Base-by-base conservation (phyloP, 1,140 invertebrate genomes). In the Apis laboriosa region DNA sequence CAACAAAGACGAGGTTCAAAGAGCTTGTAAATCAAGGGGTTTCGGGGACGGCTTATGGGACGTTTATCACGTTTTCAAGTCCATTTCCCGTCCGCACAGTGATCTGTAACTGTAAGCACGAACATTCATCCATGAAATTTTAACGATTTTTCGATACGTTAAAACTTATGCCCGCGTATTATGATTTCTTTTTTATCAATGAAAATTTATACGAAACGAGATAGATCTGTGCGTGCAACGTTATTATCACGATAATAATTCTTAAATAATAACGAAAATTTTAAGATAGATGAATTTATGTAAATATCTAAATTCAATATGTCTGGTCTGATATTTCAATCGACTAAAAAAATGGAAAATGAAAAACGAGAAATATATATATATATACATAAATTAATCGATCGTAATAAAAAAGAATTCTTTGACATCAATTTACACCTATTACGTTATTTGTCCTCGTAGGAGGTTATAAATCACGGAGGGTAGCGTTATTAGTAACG, bases 41-140 rank as follows among this genome's bases (percentile, higher is more conserved):
- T 63, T 58, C 70, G 43, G 49, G 9, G 19, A 55, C 19, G 51
- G 51, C 43, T 68, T 43, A 49, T 21, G 9, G 56, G 19, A 64
- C 58, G 28, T 63, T 80, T 80, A 80, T 80, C 58, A 72, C 49
- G 77, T 63, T 80, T 43, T 63, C 63, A 43, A 63, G 70, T 63
- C 58, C 58, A 80, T 79, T 79, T 72, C 43, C 56, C 72, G 56
- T 72, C 56, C 19, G 9, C 49, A 8, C 19, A 55, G 55, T 60
- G 67, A 71, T 79, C 77, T 71, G 68, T 21, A 79, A 72, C 68
- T 61, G 51, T 34, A 34, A 55, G 49, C 68, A 53, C n/a, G 15
- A 53, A 21, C 67, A 72, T 72, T 79, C 34, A 63, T 58, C n/a
- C 17, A 61, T 24, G 21, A 68, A 55, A 43, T 5, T 43, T 43